Evolutionary conservation across 1,140 invertebrate species (phyloP).

Genomic region (Sinonovacula constricta): DNA sequence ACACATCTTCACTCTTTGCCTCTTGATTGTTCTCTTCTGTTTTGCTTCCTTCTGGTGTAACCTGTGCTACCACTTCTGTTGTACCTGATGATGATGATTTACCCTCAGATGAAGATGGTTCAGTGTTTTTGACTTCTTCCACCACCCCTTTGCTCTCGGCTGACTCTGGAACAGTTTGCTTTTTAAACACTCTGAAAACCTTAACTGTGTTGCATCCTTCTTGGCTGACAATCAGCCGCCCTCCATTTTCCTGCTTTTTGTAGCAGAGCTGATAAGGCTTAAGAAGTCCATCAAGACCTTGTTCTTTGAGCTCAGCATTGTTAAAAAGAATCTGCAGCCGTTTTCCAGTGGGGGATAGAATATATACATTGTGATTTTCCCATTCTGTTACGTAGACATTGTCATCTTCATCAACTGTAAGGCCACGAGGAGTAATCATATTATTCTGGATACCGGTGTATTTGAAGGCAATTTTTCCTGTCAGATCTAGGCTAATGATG

Average conservation of each 20-base stretch:
- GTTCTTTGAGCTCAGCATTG: slow-evolving; percentile 14
- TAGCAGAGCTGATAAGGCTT: slow-evolving; percentile 46
- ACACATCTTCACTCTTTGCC: no score
- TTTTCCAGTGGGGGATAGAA: slow-evolving; percentile 31
- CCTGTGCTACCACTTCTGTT: no score
- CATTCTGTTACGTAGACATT: slow-evolving; percentile 50
- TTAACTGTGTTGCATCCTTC: slow-evolving; percentile 44
- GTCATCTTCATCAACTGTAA: slow-evolving; percentile 47
- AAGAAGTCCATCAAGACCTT: slow-evolving; percentile 23
- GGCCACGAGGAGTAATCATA: slow-evolving; percentile 29
- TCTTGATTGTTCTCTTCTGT: no score
- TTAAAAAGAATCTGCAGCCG: slow-evolving; percentile 35
- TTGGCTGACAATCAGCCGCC: slow-evolving; percentile 37
- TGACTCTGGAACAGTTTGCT: slow-evolving; percentile 1
- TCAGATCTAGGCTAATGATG: slow-evolving; percentile 39
- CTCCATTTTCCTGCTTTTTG: slow-evolving; percentile 7
- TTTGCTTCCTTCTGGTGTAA: no score
- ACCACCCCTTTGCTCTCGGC: background rate
- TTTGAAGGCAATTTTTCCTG: slow-evolving; percentile 34
- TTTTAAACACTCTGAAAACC: slow-evolving; percentile 24
- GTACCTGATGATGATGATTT: no score
- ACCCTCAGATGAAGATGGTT: no score
- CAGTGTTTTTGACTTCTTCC: slow-evolving; percentile 3
- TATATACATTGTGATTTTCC: slow-evolving; percentile 31
- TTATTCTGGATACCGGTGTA: slow-evolving; percentile 28